Conservation (phyloP, 1,140 invertebrate genomes). For the Micrasema longulum region DNA sequence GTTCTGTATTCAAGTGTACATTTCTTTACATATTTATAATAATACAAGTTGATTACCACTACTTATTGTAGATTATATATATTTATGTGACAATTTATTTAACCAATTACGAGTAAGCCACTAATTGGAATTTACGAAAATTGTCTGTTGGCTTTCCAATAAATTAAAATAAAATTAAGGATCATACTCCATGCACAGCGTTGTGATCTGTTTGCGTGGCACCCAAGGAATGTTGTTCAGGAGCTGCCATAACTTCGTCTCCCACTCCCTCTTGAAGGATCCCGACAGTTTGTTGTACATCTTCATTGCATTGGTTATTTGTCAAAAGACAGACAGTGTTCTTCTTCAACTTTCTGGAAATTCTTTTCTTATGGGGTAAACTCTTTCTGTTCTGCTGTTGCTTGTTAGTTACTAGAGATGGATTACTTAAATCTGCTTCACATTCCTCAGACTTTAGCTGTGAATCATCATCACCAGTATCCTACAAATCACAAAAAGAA, state of each 20-base stretch:
- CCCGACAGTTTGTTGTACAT: constrained; percentile 58
- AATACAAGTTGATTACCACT: too few relatives aligned
- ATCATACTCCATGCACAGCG: constrained; percentile 34
- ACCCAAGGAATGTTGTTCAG: constrained; percentile 35
- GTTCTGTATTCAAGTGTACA: too few relatives aligned
- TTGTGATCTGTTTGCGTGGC: constrained; percentile 33
- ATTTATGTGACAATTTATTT: too few relatives aligned
- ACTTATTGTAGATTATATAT: too few relatives aligned
- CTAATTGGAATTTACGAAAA: too few relatives aligned
- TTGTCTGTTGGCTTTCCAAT: too few relatives aligned
- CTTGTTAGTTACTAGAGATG: constrained; percentile 61
- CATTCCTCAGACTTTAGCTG: constrained; percentile 54
- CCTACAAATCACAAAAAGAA: background rate
- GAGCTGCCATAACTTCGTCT: constrained; percentile 31
- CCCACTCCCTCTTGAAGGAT: constrained; percentile 43
- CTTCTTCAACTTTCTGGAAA: constrained; percentile 72
- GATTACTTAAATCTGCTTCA: constrained; percentile 58
- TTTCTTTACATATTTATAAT: too few relatives aligned
- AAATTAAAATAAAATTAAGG: too few relatives aligned
- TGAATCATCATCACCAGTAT: background rate
- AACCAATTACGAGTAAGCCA: too few relatives aligned
- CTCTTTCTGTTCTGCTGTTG: constrained; percentile 67
- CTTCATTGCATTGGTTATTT: constrained; percentile 31
- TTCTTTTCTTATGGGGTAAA: constrained; percentile 76
- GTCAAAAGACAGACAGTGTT: constrained; percentile 52